Conservation (phyloP, 2,888 invertebrate genomes). For the Schrankia costaestrigalis region DNA sequence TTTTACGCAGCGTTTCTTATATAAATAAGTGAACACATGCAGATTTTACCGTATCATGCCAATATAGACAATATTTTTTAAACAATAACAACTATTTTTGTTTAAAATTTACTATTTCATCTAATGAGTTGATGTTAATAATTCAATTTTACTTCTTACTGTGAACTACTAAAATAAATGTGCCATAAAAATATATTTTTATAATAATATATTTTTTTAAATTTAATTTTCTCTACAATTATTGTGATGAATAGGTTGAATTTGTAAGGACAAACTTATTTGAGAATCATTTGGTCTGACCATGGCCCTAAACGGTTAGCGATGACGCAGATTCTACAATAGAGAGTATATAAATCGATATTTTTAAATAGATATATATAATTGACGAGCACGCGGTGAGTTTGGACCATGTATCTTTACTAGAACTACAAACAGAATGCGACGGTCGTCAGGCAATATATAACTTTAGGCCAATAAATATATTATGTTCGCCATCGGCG, state of each 20-base stretch:
- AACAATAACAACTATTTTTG: constrained; percentile 1
- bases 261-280: constrained; percentile 10
- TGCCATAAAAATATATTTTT: constrained; percentile 33
- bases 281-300: constrained; percentile 16
- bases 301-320: constrained; percentile 5
- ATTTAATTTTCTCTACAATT: constrained; percentile 6
- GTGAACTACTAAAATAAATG: constrained; percentile 28
- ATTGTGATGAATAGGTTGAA: constrained; percentile 9
- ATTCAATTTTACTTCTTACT: too few relatives aligned
- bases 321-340: constrained; percentile 13
- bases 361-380: constrained; percentile 13
- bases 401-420: constrained; percentile 40
- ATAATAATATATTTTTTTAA: constrained; percentile 11
- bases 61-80: constrained; percentile 1
- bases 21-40: too few relatives aligned
- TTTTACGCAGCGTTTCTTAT: too few relatives aligned
- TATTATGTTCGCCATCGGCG: constrained; percentile 25
- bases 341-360: neutral
- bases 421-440: neutral
- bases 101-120: too few relatives aligned
- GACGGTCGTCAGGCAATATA: too few relatives aligned
- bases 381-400: constrained; percentile 33
- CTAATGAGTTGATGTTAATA: too few relatives aligned
- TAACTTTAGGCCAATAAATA: constrained; percentile 44
- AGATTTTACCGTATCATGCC: neutral